Base-by-base conservation (phyloP, 2,797 vertebrate genomes). In the Acropternis orthonyx region DNA sequence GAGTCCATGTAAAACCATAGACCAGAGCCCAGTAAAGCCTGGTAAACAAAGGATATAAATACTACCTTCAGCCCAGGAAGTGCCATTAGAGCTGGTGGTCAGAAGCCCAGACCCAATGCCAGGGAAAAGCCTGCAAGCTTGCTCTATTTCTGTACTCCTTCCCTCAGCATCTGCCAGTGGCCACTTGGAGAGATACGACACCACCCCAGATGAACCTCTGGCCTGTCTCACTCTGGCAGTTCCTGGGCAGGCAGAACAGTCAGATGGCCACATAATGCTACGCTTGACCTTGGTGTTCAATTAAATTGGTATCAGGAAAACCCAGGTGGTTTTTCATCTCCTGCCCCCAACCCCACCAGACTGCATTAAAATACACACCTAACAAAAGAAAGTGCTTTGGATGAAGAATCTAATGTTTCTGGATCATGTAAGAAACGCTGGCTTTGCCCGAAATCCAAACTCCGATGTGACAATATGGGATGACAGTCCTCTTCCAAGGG, bases 391-490 rank as follows among this genome's bases (percentile, higher is more conserved):
- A 98, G 98, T 82, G 98, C 98, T 98, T 99, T 99, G 97, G 98
- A 98, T 92, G 99, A 98, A 39, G 98, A 98, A 95, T 98, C 98
- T 97, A 98, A 95, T 0, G 98, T 98, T 43, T 98, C 98, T 94
- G 99, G 99, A 96, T 99, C 97, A 19, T 97, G 98, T 51, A 99
- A 98, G 97, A 99, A 99, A 77, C 99, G 98, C 36, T 99, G 99
- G 75, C 99, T 98, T 97, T 99, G 99, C 30, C 99, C 98, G 73
- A 99, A 99, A 97, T 99, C 99, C 82, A 99, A 97, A 95, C 99
- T 99, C 69, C 99, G 98, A 3, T 99, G 98, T 8, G 99, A 99
- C 78, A 99, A 89, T 39, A 99, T 94, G 21, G 98, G 99, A 83
- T 98, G 98, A 66, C 98, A 98, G 21, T 99, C 98, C 73, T 99